Conservation (phyloP, 2,113 vertebrate species). For the Chunga burmeisteri region DNA sequence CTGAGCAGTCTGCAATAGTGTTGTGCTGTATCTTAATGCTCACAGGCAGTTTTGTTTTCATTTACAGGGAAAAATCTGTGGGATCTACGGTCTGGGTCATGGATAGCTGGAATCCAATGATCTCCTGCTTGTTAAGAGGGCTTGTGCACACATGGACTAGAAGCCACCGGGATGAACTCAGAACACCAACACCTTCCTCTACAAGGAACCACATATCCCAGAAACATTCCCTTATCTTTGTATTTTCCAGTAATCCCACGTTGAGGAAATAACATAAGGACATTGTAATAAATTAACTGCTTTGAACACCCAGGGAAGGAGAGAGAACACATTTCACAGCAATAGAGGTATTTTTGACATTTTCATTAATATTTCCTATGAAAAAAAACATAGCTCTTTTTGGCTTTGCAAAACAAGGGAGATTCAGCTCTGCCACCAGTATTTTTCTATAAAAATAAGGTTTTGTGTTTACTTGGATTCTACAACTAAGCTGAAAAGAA, state of each 20-base stretch:
- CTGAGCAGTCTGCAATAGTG: background rate
- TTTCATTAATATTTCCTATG: constrained; percentile 56
- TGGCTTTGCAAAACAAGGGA: constrained; percentile 30
- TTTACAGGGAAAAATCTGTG: background rate
- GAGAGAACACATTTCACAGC: constrained; percentile 21
- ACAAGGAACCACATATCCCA: background rate
- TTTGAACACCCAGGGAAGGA: constrained; percentile 3
- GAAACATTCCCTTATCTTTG: background rate
- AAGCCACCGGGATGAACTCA: background rate
- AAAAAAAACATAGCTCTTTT: background rate
- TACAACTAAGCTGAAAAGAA: constrained; percentile 61
- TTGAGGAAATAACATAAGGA: constrained; percentile 24
- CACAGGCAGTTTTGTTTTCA: background rate
- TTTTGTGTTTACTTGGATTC: constrained; percentile 51
- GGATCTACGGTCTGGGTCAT: background rate
- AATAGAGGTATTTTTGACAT: constrained; percentile 68
- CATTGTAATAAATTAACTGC: constrained; percentile 50
- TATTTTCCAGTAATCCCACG: constrained; percentile 11
- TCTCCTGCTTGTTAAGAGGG: background rate
- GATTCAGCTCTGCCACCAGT: constrained; percentile 50
- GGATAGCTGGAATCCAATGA: background rate
- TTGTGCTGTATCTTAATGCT: background rate
- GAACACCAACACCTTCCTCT: background rate
- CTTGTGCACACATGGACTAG: background rate
- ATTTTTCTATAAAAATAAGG: constrained; percentile 70